These are phyloP conservation scores for Pithys albifrons DNA, from an alignment of 2,113 vertebrate genomes.

Conservation along the genomic window DNA sequence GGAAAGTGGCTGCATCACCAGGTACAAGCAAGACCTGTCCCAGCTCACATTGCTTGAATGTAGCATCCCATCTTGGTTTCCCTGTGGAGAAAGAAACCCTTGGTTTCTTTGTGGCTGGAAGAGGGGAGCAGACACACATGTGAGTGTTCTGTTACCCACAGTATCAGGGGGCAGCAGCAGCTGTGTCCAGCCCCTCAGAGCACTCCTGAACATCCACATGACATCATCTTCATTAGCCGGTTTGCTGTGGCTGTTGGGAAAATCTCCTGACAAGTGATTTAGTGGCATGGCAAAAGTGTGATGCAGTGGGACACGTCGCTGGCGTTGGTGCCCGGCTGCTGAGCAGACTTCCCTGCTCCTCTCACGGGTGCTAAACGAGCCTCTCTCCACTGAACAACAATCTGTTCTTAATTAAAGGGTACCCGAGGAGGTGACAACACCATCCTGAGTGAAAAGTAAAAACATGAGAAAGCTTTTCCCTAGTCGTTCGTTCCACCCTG, in stretches of 20 bases:
- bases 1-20: background rate
- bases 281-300: background rate
- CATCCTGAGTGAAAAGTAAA: background rate
- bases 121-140: accelerated
- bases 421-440: background rate
- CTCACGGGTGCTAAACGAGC: background rate
- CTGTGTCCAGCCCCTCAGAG: accelerated
- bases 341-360: background rate
- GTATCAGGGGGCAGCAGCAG: background rate
- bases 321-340: background rate
- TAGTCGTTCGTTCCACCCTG: background rate
- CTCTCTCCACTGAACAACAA: background rate
- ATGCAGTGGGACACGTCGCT: background rate
- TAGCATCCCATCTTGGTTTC: background rate
- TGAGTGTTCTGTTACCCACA: background rate
- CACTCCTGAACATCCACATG: background rate
- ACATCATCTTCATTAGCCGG: background rate
- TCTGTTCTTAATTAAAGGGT: background rate
- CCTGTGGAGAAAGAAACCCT: too few species aligned
- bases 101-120: background rate
- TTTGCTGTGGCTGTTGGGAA: background rate
- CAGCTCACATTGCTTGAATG: accelerated
- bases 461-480: accelerated
- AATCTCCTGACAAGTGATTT: background rate
- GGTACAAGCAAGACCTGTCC: background rate